Percentiles rank a stretch among this genome's conserved stretches.
Evolutionary conservation across 2,888 invertebrate genomes (phyloP).

Genomic region (Metalampra italica): DNA sequence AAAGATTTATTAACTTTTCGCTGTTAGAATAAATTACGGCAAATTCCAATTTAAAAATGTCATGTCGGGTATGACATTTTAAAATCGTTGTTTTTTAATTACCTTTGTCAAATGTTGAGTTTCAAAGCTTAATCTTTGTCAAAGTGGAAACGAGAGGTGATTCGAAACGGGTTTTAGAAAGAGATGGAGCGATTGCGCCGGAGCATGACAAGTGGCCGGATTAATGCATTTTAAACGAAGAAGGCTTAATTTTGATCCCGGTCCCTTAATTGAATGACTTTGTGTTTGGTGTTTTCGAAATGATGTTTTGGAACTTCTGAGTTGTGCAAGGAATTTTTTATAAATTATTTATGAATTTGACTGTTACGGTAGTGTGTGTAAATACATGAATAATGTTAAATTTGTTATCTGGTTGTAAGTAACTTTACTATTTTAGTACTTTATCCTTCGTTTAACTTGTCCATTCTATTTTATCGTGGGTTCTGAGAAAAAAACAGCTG

Average conservation of each 20-base stretch:
- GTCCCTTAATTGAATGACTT: conserved; percentile 65
- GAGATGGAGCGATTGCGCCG: conserved; percentile 49
- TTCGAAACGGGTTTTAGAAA: conserved; percentile 68
- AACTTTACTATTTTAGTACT: too few relatives aligned
- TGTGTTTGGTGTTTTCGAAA: conserved; percentile 34
- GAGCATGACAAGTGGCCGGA: conserved; percentile 75
- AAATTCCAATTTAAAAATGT: conserved; percentile 54
- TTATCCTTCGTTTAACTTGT: too few relatives aligned
- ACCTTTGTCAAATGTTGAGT: conserved; percentile 43
- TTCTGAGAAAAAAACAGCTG: too few relatives aligned
- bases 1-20: conserved; percentile 40
- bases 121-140: conserved; percentile 57
- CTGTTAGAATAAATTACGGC: conserved; percentile 29
- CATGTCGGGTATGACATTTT: conserved; percentile 25
- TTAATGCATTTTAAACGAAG: conserved; percentile 77
- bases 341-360: too few relatives aligned
- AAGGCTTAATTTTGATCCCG: conserved; percentile 74
- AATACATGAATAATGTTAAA: too few relatives aligned
- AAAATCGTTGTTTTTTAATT: conserved; percentile 30
- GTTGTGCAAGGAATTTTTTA: not conserved
- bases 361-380: too few relatives aligned
- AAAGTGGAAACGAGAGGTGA: conserved; percentile 45
- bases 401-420: too few relatives aligned
- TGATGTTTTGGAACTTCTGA: conserved; percentile 1
- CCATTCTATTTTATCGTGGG: too few relatives aligned